These are phyloP conservation scores for Silvanus unidentatus DNA, from an alignment of 2,888 invertebrate species.

Conservation along the genomic window DNA sequence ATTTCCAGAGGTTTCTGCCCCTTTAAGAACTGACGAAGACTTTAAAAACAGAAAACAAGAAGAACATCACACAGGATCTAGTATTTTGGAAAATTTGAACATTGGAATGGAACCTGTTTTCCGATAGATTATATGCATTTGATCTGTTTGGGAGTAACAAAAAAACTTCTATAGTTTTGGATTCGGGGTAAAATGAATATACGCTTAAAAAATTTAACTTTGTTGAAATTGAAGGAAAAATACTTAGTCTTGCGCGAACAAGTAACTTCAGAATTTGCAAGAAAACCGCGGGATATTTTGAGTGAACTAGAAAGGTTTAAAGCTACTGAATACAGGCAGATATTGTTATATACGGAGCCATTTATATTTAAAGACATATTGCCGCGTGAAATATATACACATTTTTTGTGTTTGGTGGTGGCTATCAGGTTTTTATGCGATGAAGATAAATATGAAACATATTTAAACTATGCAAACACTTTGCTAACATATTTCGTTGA, in stretches of 20 bases:
- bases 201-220: neutral
- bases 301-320: neutral
- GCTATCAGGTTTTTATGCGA: conserved; percentile 6
- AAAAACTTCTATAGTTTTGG: conserved; percentile 22
- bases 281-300: conserved; percentile 1
- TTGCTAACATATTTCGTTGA: conserved; percentile 14
- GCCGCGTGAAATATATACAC: conserved; percentile 6
- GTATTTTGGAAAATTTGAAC: conserved; percentile 19
- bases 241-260: neutral
- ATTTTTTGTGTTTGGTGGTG: conserved; percentile 2
- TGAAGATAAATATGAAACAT: neutral
- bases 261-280: conserved; percentile 2
- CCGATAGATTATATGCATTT: conserved; percentile 28
- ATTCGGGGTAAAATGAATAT: conserved; percentile 11
- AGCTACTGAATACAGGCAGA: neutral
- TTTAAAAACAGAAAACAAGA: conserved; percentile 20
- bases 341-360: conserved; percentile 4
- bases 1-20: conserved; percentile 13
- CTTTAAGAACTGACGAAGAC: conserved; percentile 22
- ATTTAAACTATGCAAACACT: conserved; percentile 1
- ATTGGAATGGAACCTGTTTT: conserved; percentile 26
- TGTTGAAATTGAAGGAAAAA: neutral
- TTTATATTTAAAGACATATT: conserved; percentile 8
- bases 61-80: conserved; percentile 23
- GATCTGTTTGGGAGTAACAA: conserved; percentile 25